Evolutionary conservation across 2,888 invertebrate species (phyloP).

Genomic region (Leptarthrus brevirostris): DNA sequence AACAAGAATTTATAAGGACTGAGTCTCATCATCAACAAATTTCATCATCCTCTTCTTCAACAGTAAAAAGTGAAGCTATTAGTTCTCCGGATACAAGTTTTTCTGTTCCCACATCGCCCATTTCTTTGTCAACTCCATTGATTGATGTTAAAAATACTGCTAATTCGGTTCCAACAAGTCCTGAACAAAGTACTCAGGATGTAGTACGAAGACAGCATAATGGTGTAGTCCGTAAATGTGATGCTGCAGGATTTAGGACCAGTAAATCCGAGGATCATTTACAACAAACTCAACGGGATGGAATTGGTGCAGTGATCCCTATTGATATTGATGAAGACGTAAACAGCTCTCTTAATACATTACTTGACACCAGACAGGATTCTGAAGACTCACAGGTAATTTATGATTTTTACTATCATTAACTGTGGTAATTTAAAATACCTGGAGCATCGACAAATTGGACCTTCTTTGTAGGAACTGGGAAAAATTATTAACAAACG

Average conservation of each 20-base stretch:
- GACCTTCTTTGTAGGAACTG: no score
- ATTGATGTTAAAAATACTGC: slow-evolving; percentile 65
- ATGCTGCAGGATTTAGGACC: slow-evolving; percentile 81
- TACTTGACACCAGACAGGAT: slow-evolving; percentile 81
- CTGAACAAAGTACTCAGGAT: slow-evolving; percentile 68
- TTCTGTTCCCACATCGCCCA: slow-evolving; percentile 68
- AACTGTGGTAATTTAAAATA: no score
- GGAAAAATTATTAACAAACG: no score
- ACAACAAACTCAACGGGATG: slow-evolving; percentile 72
- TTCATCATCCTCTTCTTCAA: slow-evolving; percentile 65
- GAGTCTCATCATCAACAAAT: slow-evolving; percentile 40
- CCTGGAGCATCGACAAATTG: no score
- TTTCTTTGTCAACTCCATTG: slow-evolving; percentile 67
- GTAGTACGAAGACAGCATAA: slow-evolving; percentile 68
- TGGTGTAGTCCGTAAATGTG: slow-evolving; percentile 67
- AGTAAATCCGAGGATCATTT: slow-evolving; percentile 93
- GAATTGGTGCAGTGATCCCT: slow-evolving; percentile 82
- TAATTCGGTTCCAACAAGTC: slow-evolving; percentile 79
- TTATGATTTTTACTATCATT: no score
- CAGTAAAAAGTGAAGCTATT: slow-evolving; percentile 63
- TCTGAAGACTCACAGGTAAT: slow-evolving; percentile 68
- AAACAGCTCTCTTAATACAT: slow-evolving; percentile 91
- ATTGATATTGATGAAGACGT: slow-evolving; percentile 94
- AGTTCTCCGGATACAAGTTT: slow-evolving; percentile 61
- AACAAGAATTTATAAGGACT: slow-evolving; percentile 5